Evolutionary conservation across 2,888 invertebrate species (phyloP), one percentile per base, ranked within the genome.

Genomic region (Halictus ligatus): DNA sequence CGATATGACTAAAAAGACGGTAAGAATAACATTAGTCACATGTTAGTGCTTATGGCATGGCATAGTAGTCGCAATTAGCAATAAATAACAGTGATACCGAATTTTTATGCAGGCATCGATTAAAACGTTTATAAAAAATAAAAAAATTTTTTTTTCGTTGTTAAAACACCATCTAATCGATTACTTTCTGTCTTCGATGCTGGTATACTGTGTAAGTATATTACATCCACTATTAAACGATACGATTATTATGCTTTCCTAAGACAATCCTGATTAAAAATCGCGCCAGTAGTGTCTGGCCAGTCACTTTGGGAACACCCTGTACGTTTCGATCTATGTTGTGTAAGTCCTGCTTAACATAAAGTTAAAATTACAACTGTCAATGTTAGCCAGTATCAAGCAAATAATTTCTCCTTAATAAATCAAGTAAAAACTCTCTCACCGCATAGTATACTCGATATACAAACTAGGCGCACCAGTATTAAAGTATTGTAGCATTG

Each of bases 1-100:
- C 67, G 18, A 18, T 67, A 18, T 2, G 35, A 69, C 40, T 40
- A 21, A 40, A 40, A 40, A 0, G 43, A 69, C 21, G 40, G 35
- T 69, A 69, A 69, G 69, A 69, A 35, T 13, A 40, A 71, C 40
- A 40, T 21, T 71, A 43, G 40, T 43, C 43, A 21, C 12, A 43
- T 10, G 18, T 43, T 43, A 71, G 43, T 2, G 71, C 71, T 43
- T 71, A 71, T 71, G 40, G 71, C 43, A 71, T 71, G 71, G 43
- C 43, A n/a, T 13, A 71, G 71, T 71, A 71, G 71, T 71, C 40
- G 71, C 40, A 43, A 21, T 21, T 71, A 71, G 43, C 43, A 71
- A n/a, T 43, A 40, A 43, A 71, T 2, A 71, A 2, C 35, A 69
- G 21, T 12, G 40, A 21, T 4, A 40, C 67, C 3, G 18, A 67